Conservation (phyloP, 2,888 invertebrate species). For the Leptinotarsa peninsularis region DNA sequence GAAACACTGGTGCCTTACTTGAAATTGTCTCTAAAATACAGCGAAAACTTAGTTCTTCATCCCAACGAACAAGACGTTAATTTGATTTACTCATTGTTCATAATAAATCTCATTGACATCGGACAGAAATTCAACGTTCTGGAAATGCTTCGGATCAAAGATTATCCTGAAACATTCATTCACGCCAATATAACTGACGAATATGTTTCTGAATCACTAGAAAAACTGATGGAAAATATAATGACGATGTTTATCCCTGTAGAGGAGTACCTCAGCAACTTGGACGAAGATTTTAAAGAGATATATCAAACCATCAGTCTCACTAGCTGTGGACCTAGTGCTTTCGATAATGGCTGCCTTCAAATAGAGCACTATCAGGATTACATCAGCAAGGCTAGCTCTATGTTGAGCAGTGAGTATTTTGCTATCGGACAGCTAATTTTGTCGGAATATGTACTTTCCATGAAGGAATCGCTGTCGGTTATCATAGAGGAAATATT, state of each 20-base stretch:
- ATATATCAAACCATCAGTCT: conserved; percentile 33
- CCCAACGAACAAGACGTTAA: conserved; percentile 73
- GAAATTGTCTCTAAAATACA: conserved; percentile 64
- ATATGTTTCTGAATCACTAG: conserved; percentile 67
- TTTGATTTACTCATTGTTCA: conserved; percentile 70
- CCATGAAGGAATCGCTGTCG: conserved; percentile 72
- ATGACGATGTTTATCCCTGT: conserved; percentile 71
- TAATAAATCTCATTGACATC: conserved; percentile 58
- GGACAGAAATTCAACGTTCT: conserved; percentile 47
- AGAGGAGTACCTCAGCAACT: conserved; percentile 68
- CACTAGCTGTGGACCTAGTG: conserved; percentile 56
- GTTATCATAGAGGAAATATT: conserved; percentile 74
- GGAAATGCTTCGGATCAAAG: conserved; percentile 52
- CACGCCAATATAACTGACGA: conserved; percentile 57
- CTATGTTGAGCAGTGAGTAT: conserved; percentile 75
- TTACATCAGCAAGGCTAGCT: conserved; percentile 72
- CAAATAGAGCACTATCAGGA: conserved; percentile 73
- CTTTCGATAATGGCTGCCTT: conserved; percentile 72
- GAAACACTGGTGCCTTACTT: conserved; percentile 73
- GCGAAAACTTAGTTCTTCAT: conserved; percentile 64
- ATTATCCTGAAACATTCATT: conserved; percentile 49
- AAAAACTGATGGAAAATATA: conserved; percentile 69
- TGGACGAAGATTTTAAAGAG: conserved; percentile 70
- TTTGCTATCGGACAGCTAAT: conserved; percentile 75
- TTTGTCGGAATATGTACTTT: conserved; percentile 74